phyloP scores from a whole-genome alignment of 2,113 vertebrate genomes.

The Chloebia gouldiae region DNA sequence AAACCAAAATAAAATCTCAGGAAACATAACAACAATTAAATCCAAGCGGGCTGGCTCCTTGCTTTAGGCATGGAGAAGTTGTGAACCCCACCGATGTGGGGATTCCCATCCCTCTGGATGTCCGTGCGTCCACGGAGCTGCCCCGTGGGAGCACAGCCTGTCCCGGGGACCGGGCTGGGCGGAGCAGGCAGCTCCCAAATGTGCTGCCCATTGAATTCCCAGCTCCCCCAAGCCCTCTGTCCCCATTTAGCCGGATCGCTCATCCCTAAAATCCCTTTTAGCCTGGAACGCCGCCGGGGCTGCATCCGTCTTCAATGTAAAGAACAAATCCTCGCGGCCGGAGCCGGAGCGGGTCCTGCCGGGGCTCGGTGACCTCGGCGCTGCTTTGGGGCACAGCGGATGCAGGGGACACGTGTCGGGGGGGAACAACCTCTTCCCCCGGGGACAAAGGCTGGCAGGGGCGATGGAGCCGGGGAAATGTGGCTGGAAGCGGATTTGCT shows the following conservation, averaged over 20 bases:
- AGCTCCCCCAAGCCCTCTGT: not conserved
- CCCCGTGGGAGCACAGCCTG: fast-evolving
- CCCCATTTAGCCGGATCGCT: not conserved
- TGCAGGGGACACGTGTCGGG: not conserved
- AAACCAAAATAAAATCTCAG: fast-evolving
- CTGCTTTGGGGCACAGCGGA: not conserved
- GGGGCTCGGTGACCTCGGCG: not conserved
- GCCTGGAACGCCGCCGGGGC: not conserved
- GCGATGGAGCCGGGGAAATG: not conserved
- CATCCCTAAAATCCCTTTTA: not conserved
- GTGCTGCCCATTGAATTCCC: not conserved
- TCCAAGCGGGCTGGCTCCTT: not conserved
- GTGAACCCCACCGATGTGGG: not conserved
- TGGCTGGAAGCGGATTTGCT: not conserved
- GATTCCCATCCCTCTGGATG: not conserved
- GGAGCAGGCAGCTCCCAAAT: not conserved
- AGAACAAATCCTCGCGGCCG: not conserved
- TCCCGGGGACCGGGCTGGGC: fast-evolving
- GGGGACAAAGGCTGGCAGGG: not conserved
- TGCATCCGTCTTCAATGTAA: not conserved
- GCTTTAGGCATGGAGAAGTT: not conserved
- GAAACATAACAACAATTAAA: not conserved
- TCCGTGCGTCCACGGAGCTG: fast-evolving
- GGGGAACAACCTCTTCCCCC: not conserved
- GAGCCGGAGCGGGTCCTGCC: not conserved